A percentile compares a stretch with the other conserved stretches of the same genome.
These are phyloP conservation scores for Archocentrus centrarchus DNA, from an alignment of 2,113 vertebrate genomes.

Conservation along the genomic window DNA sequence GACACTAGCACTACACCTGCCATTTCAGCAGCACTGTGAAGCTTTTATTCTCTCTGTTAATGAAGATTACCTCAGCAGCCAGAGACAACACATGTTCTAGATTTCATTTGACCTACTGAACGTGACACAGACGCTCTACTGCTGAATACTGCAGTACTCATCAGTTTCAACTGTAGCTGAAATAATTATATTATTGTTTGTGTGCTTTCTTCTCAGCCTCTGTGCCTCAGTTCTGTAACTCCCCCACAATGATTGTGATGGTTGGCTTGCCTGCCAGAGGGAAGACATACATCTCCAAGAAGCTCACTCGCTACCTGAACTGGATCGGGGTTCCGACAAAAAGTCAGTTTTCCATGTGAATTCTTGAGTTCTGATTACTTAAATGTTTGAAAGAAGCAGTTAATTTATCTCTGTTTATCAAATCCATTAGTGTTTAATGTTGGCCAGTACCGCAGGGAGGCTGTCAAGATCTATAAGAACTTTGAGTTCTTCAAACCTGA, in stretches of 20 bases:
- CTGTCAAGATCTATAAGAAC: constrained; percentile 87
- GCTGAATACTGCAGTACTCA: neutral
- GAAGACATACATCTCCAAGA: constrained; percentile 92
- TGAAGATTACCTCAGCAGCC: constrained; percentile 32
- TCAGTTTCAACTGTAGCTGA: neutral
- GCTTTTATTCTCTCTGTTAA: constrained; percentile 27
- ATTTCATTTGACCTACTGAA: neutral
- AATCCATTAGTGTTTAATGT: constrained; percentile 87
- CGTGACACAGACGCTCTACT: neutral
- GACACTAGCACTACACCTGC: neutral
- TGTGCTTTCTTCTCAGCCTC: constrained; percentile 78
- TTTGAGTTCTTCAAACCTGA: constrained; percentile 91
- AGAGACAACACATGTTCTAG: neutral
- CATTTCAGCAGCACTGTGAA: constrained; percentile 20
- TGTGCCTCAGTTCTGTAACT: constrained; percentile 91
- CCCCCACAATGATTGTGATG: constrained; percentile 91
- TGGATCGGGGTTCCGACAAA: constrained; percentile 92
- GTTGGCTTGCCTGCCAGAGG: constrained; percentile 91
- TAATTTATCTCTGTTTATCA: neutral
- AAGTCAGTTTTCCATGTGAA: constrained; percentile 71
- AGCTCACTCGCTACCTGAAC: constrained; percentile 93
- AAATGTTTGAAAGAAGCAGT: neutral
- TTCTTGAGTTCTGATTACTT: neutral
- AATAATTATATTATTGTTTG: neutral
- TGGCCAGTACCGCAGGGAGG: constrained; percentile 91